Conservation (phyloP, 2,797 vertebrate genomes). For the Pyrocephalus nanus region DNA sequence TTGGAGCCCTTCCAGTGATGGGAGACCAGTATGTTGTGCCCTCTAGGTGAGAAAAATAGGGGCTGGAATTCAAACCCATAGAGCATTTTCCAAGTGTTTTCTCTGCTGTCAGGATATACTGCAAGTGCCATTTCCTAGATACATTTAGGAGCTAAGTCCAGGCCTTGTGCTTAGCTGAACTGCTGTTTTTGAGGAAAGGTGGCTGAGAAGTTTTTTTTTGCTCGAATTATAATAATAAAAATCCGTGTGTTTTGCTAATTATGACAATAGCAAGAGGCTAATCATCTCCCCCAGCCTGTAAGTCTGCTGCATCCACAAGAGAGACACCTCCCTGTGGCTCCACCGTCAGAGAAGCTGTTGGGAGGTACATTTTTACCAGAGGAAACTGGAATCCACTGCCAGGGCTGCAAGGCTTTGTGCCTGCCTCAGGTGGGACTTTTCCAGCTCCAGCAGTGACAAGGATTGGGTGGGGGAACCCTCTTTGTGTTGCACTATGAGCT, state of each 20-base stretch:
- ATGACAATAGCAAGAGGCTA: conserved; percentile 17
- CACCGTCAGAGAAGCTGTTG: background rate
- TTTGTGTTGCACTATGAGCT: conserved; percentile 4
- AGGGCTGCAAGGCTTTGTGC: background rate
- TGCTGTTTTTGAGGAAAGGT: conserved; percentile 64
- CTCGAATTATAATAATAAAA: conserved; percentile 46
- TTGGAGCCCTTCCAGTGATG: conserved; percentile 6
- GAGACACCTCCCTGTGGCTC: background rate
- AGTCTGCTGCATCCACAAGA: background rate
- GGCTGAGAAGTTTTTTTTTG: conserved; percentile 40
- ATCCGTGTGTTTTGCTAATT: conserved; percentile 40
- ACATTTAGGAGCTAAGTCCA: conserved; percentile 57
- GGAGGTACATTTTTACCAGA: background rate
- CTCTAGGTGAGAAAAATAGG: conserved; percentile 36
- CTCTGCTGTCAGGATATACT: conserved; percentile 33
- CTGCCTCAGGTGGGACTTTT: background rate
- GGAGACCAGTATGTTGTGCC: conserved; percentile 22
- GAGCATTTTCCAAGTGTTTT: conserved; percentile 26
- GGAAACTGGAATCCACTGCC: background rate
- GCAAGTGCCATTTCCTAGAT: conserved; percentile 59
- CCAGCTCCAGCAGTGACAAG: background rate
- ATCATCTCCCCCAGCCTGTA: background rate
- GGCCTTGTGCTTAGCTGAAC: conserved; percentile 50
- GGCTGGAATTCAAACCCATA: conserved; percentile 43
- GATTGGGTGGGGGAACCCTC: background rate